These are phyloP conservation scores for Rhineura floridana DNA, from an alignment of 2,113 vertebrate genomes.

Conservation along the genomic window DNA sequence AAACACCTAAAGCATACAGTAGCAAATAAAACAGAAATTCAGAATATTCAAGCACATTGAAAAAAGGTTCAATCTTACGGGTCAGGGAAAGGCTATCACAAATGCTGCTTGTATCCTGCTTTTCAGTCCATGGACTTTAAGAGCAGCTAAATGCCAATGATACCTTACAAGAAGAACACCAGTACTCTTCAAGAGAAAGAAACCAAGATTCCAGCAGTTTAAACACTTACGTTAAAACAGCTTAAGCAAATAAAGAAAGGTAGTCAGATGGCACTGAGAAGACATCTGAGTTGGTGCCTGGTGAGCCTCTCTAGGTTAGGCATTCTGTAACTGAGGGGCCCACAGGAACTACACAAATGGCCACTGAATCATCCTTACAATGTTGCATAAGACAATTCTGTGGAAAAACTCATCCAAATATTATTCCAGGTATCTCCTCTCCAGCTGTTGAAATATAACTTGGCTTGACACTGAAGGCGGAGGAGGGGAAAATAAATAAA, in stretches of 20 bases:
- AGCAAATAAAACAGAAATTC: too few species aligned
- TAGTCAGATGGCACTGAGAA: neutral
- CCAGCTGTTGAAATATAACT: accelerated
- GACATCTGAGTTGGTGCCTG: neutral
- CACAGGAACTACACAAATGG: neutral
- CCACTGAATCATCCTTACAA: neutral
- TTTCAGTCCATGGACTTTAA: neutral
- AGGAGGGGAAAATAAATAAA: accelerated
- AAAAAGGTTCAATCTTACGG: too few species aligned
- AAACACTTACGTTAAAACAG: neutral
- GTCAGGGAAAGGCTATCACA: too few species aligned
- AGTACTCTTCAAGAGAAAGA: neutral
- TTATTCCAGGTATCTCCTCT: neutral
- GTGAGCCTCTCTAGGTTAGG: neutral
- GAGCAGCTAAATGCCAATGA: neutral
- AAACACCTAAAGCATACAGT: too few species aligned
- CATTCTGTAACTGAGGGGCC: neutral
- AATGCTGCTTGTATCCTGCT: neutral
- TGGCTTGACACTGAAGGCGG: accelerated
- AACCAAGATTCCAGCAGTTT: neutral
- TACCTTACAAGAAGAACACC: neutral
- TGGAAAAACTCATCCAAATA: accelerated
- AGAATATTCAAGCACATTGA: too few species aligned
- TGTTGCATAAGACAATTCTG: neutral
- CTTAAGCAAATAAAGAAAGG: neutral